Evolutionary conservation across 1,140 invertebrate genomes (phyloP), one percentile per base, ranked within the genome.

Genomic region (Phymastichus coffea): DNA sequence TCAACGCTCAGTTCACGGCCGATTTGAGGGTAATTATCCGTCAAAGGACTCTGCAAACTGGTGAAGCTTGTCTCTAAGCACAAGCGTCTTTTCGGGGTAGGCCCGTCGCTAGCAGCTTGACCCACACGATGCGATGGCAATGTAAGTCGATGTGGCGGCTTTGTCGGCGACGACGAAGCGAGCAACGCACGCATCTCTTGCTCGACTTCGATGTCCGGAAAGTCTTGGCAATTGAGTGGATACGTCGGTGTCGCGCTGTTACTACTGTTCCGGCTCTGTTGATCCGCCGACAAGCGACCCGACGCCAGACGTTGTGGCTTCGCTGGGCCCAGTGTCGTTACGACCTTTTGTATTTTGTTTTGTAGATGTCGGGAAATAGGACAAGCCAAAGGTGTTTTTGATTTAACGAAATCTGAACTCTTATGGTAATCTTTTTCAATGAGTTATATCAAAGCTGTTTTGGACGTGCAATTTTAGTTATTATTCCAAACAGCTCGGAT

Each of bases 31-130:
- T 74, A 74, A 25, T 76, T 69, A 49, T 78, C 75, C 17, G 76
- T 76, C 17, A 64, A 67, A 0, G 84, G 83, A 64, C 80, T 83
- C 55, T 84, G 82, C 4, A 87, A 70, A 47, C 86, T 88, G 3
- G 88, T 88, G 74, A 91, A 91, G 65, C 88, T 89, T 1, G 89
- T 91, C 73, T 91, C 90, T 49, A 91, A 75, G 64, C 85, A 88
- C 12, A 90, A 73, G 54, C 82, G 80, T 59, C 46, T 9, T 80
- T 85, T 47, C 79, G 82, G 56, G 77, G 84, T 44, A 75, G 80
- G 57, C 75, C 74, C 59, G 70, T 76, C 56, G 74, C 61, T 44
- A 64, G 59, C 44, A 59, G 65, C 38, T 69, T 74, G 58, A 19
- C 23, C 7, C 0, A n/a, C n/a, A n/a, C n/a, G n/a, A n/a, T n/a